These are phyloP conservation scores for Lingula anatina DNA, from an alignment of 2,888 invertebrate species.

Conservation along the genomic window DNA sequence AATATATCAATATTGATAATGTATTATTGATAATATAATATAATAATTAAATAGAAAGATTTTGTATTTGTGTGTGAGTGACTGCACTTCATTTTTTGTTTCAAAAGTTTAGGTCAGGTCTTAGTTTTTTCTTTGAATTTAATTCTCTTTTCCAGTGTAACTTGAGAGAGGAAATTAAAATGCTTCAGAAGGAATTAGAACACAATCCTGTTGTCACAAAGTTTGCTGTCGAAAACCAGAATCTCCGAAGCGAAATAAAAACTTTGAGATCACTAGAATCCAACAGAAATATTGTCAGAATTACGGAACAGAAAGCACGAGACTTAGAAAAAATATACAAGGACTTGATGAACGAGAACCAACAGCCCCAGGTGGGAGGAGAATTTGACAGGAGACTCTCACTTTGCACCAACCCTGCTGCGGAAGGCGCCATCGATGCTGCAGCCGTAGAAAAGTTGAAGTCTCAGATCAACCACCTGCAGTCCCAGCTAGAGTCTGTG, in stretches of 20 bases:
- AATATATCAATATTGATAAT: neutral
- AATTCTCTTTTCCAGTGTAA: too few species aligned
- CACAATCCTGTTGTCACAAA: conserved; percentile 24
- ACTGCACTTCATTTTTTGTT: too few species aligned
- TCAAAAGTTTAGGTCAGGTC: too few species aligned
- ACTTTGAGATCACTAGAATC: conserved; percentile 13
- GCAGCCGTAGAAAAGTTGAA: conserved; percentile 29
- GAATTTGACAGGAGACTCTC: neutral
- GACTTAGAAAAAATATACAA: conserved; percentile 22
- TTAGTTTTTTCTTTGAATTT: too few species aligned
- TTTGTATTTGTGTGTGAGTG: too few species aligned
- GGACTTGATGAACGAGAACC: conserved; percentile 16
- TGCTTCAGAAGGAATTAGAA: conserved; percentile 19
- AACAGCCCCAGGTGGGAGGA: conserved; percentile 3
- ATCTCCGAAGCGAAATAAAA: conserved; percentile 19
- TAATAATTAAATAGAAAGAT: too few species aligned
- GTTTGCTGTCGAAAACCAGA: conserved; percentile 19
- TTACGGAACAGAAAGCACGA: conserved; percentile 12
- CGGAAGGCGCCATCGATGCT: conserved; percentile 10
- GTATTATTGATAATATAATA: neutral
- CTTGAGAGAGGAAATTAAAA: conserved; percentile 21
- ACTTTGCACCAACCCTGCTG: neutral
- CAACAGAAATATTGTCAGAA: conserved; percentile 2
- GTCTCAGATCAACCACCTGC: conserved; percentile 20
- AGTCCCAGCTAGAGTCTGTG: conserved; percentile 20